Base-by-base conservation (phyloP, 1,140 invertebrate species). In the Drosophila pectinifera region DNA sequence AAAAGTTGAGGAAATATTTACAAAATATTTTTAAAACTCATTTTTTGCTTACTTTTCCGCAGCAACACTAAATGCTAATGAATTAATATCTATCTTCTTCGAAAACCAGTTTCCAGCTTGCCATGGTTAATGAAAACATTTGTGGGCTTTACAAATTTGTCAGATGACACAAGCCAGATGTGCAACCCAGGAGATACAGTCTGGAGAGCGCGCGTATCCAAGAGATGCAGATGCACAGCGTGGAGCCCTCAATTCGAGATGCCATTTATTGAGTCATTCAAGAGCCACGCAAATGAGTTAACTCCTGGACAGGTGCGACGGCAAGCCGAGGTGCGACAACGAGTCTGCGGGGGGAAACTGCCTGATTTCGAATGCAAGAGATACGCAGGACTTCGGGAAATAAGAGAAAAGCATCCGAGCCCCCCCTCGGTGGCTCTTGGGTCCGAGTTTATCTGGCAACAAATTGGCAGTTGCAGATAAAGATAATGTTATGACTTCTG, bases 401-500 rank as follows among this genome's bases (percentile, higher is more conserved):
- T 38, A 45, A 34, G 16, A 28, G 18, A 39, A 36, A 38, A 56
- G 10, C 8, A 31, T 8, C 10, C 22, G 7, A 20, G 26, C 38
- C 31, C 41, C 48, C 43, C 22, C 28, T 41, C 45, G 13, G 42
- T 14, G 59, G 28, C 43, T 41, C 51, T 43, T 53, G 42, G 46
- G 28, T 53, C 51, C 62, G 28, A 28, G 55, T 61, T 84, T 84
- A 81, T 86, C 83, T 64, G 68, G 63, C 84, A 83, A 51, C 84
- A 84, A 88, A 88, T 88, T 88, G 84, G 76, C 84, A 84, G 83
- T 80, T 73, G 69, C 63, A 84, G 84, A 89, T 88, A 89, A 80
- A 84, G 80, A 88, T 89, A 80, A 88, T 89, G 58, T 83, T 88
- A 88, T 77, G 79, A 69, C 69, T 83, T 67, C 80, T 70, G 73